Evolutionary conservation across 2,888 invertebrate species (phyloP), one percentile per base, ranked within the genome.

Genomic region (Trissoscelio sp.): DNA sequence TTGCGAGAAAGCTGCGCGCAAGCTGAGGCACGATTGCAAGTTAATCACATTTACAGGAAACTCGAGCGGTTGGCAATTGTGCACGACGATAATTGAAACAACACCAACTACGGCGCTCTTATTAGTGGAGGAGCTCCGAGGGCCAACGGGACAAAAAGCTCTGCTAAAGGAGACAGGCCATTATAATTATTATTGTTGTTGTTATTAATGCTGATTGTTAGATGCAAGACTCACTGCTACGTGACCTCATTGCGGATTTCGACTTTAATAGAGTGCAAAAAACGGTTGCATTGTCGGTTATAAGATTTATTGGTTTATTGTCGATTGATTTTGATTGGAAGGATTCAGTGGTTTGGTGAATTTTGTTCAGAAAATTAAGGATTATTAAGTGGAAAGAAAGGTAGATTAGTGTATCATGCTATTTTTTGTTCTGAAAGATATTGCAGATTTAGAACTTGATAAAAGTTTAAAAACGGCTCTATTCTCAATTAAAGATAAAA

Each of bases 41-140:
- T 87, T 87, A 87, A 88, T 86, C 86, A 83, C 86, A 85, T 87
- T 87, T 84, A 74, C 85, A 74, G 82, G 79, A 83, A 82, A 83
- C 83, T 81, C 80, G 78, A 80, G 82, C 79, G 82, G 83, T 82
- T 85, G 75, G 84, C 86, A 84, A 84, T 85, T 84, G 85, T 85
- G 78, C 83, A 79, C 83, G 75, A 85, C 74, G 83, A 86, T 86
- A 86, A 87, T 87, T 88, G 84, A 86, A 85, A 86, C 84, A 86
- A 86, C 83, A 83, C 82, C 79, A 78, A 60, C 75, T 70, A 73
- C 66, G 55, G 60, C 58, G 79, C 74, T 83, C 55, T 75, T 82
- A 81, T 58, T 82, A 78, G 78, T 79, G 75, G n/a, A 48, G 39
- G 11, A 60, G 48, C 69, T 69, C 14, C n/a, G 6, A 39, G 16